Conservation (phyloP, 2,888 invertebrate genomes). For the Cryptocephalus moraei region DNA sequence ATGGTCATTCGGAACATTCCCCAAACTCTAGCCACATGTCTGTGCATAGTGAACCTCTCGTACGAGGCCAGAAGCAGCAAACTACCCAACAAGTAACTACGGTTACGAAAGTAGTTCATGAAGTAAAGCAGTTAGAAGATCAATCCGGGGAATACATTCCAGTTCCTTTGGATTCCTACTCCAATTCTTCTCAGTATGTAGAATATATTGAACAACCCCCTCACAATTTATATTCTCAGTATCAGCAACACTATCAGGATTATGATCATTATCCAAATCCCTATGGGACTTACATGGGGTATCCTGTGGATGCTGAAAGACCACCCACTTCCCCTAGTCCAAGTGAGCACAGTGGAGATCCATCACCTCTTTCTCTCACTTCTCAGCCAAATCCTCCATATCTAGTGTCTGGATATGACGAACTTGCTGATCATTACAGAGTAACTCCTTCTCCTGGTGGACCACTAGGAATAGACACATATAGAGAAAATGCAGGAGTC, state of each 20-base stretch:
- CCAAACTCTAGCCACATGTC: conserved; percentile 47
- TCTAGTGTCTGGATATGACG: conserved; percentile 56
- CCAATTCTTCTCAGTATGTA: conserved; percentile 38
- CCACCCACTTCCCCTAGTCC: conserved; percentile 46
- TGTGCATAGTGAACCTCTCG: conserved; percentile 43
- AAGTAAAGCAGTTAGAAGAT: conserved; percentile 49
- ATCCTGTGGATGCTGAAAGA: conserved; percentile 38
- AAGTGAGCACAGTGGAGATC: conserved; percentile 46
- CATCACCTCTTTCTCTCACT: conserved; percentile 41
- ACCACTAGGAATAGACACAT: conserved; percentile 50
- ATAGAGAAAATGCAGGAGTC: conserved; percentile 50
- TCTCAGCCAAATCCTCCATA: conserved; percentile 42
- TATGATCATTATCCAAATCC: conserved; percentile 47
- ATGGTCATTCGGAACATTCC: conserved; percentile 56
- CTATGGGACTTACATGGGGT: conserved; percentile 41
- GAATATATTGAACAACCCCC: conserved; percentile 40
- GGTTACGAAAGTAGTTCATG: conserved; percentile 56
- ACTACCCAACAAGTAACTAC: conserved; percentile 62
- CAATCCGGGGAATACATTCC: conserved; percentile 44
- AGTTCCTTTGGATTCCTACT: conserved; percentile 39
- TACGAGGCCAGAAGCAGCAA: conserved; percentile 57
- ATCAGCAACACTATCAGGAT: conserved; percentile 45
- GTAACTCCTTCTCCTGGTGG: conserved; percentile 56
- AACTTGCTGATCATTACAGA: conserved; percentile 49
- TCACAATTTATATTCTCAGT: conserved; percentile 41